Conservation (phyloP, 2,888 invertebrate genomes). For the Saturnia japonica region DNA sequence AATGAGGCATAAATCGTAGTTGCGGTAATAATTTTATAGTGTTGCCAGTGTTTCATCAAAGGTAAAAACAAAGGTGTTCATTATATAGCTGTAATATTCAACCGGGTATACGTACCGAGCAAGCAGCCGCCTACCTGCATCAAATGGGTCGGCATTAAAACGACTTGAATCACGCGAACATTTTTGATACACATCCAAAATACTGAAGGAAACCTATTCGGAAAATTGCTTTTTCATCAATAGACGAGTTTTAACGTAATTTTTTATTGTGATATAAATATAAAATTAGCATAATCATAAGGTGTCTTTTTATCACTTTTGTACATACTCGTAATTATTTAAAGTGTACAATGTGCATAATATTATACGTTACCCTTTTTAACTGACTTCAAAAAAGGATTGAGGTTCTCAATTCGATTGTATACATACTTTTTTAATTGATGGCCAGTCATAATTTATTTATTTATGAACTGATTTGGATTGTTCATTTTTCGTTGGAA, state of each 20-base stretch:
- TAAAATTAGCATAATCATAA: not conserved
- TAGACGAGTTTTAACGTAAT: not conserved
- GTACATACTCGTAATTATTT: not conserved
- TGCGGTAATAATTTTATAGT: slow-evolving; percentile 4
- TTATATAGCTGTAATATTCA: slow-evolving; percentile 43
- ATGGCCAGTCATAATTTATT: no score
- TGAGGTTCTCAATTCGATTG: no score
- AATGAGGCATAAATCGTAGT: not conserved
- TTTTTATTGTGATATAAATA: not conserved
- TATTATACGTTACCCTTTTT: no score
- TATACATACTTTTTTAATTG: no score
- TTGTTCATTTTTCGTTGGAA: no score
- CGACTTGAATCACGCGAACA: slow-evolving; percentile 67
- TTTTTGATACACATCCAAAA: slow-evolving; percentile 50
- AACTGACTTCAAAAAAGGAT: no score
- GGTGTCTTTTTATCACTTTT: not conserved
- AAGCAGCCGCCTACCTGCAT: slow-evolving; percentile 50
- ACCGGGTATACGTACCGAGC: slow-evolving; percentile 39
- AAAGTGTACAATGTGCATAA: no score
- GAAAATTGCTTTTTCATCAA: not conserved
- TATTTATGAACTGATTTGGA: no score
- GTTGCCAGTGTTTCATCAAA: not conserved
- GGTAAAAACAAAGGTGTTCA: slow-evolving; percentile 44
- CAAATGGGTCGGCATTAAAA: slow-evolving; percentile 53
- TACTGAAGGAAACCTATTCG: slow-evolving; percentile 22